phyloP scores from a whole-genome alignment of 2,797 vertebrate genomes.

The Molossus molossus region DNA sequence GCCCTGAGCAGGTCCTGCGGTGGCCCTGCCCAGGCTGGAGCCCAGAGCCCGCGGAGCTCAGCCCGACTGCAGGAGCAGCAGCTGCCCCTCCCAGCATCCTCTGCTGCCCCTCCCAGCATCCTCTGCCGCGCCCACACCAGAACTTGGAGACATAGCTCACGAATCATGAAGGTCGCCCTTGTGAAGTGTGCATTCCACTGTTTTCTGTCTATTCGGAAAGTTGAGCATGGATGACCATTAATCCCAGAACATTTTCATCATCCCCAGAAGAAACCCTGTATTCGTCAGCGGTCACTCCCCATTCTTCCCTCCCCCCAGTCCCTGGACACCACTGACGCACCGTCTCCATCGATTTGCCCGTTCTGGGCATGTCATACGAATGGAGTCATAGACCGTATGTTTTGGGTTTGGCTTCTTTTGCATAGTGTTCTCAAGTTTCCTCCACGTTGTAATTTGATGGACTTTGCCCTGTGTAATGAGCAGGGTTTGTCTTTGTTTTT shows the following conservation, averaged over 20 bases:
- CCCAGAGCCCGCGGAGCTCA: too few relatives aligned
- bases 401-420: neutral
- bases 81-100: too few relatives aligned
- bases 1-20: neutral
- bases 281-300: too few relatives aligned
- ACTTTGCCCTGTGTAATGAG: neutral
- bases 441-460: neutral
- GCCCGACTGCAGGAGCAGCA: too few relatives aligned
- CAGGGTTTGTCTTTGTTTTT: neutral
- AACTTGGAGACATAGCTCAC: too few relatives aligned
- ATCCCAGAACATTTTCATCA: too few relatives aligned
- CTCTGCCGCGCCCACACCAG: too few relatives aligned
- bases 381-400: neutral
- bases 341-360: neutral
- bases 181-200: too few relatives aligned
- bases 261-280: neutral
- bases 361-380: neutral
- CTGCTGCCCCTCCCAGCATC: too few relatives aligned
- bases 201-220: too few relatives aligned
- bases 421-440: neutral
- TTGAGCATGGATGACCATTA: too few relatives aligned
- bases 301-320: neutral
- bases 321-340: neutral
- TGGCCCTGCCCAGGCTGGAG: neutral
- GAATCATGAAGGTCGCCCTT: too few relatives aligned